A percentile compares a stretch with the other conserved stretches of the same genome.
These are phyloP conservation scores for Chinchilla lanigera DNA, from an alignment of 2,113 vertebrate genomes.

Conservation along the genomic window DNA sequence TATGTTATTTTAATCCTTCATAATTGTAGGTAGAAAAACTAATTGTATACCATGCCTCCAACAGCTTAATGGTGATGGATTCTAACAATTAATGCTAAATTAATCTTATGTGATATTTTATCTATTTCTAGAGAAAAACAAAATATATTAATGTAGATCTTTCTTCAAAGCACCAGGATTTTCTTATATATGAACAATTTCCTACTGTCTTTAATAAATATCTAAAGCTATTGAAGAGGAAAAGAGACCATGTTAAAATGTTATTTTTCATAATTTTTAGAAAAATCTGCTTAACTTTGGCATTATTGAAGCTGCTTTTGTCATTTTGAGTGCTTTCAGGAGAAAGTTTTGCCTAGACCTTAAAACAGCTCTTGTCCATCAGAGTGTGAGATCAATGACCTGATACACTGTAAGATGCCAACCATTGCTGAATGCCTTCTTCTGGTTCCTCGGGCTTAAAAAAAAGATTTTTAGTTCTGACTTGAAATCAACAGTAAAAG, in stretches of 20 bases:
- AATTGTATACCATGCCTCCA: neutral
- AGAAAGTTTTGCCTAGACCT: neutral
- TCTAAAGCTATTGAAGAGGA: neutral
- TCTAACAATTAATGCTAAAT: neutral
- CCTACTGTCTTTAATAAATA: neutral
- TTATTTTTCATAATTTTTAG: neutral
- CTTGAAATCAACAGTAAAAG: neutral
- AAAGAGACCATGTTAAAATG: neutral
- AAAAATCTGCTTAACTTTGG: neutral
- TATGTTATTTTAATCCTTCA: neutral
- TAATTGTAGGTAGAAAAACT: neutral
- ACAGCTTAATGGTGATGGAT: neutral
- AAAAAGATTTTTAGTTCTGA: neutral
- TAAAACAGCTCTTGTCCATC: neutral
- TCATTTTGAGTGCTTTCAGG: slow-evolving; percentile 17
- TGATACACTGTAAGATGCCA: neutral
- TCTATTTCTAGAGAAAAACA: neutral
- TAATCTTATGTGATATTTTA: neutral
- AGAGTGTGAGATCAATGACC: neutral
- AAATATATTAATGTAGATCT: neutral
- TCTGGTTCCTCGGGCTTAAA: neutral
- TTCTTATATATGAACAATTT: neutral
- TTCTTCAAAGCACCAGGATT: neutral
- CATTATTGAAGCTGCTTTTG: neutral
- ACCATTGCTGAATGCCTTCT: neutral